Conservation (phyloP, 2,888 invertebrate genomes). For the Drosophila acutilabella region DNA sequence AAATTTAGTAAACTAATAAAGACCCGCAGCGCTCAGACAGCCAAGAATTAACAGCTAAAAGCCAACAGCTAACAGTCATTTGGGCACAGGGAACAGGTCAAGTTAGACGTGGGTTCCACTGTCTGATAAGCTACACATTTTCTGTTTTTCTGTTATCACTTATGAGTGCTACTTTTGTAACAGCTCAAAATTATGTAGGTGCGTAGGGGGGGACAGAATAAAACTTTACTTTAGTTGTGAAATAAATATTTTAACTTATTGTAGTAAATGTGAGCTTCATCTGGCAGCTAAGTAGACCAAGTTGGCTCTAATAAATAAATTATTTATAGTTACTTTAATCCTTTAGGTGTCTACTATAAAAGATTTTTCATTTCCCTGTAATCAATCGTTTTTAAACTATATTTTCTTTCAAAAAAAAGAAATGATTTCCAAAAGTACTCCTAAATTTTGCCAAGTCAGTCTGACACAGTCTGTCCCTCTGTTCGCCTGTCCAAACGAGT, state of each 20-base stretch:
- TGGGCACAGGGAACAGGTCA: constrained; percentile 28
- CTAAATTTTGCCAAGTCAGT: constrained; percentile 21
- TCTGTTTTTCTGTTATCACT: constrained; percentile 8
- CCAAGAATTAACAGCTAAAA: too few species aligned
- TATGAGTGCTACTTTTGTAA: constrained; percentile 19
- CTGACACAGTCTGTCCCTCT: background rate
- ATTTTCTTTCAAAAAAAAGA: constrained; percentile 9
- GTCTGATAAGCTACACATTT: constrained; percentile 29
- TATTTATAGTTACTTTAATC: too few species aligned
- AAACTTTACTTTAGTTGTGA: background rate
- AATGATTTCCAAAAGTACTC: constrained; percentile 27
- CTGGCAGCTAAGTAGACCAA: too few species aligned
- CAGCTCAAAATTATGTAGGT: background rate
- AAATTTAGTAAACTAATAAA: constrained; percentile 35
- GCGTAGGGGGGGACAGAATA: background rate
- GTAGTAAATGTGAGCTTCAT: background rate
- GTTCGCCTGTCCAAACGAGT: constrained; percentile 8
- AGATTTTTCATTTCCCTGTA: too few species aligned
- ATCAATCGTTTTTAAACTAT: too few species aligned
- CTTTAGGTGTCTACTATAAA: too few species aligned
- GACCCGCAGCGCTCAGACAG: constrained; percentile 21
- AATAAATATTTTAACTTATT: too few species aligned
- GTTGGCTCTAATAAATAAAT: too few species aligned
- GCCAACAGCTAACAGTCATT: too few species aligned
- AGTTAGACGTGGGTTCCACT: constrained; percentile 28